A percentile compares a stretch with the other conserved stretches of the same genome.
Evolutionary conservation across 2,888 invertebrate species (phyloP).

Genomic region (Eristalis arbustorum): DNA sequence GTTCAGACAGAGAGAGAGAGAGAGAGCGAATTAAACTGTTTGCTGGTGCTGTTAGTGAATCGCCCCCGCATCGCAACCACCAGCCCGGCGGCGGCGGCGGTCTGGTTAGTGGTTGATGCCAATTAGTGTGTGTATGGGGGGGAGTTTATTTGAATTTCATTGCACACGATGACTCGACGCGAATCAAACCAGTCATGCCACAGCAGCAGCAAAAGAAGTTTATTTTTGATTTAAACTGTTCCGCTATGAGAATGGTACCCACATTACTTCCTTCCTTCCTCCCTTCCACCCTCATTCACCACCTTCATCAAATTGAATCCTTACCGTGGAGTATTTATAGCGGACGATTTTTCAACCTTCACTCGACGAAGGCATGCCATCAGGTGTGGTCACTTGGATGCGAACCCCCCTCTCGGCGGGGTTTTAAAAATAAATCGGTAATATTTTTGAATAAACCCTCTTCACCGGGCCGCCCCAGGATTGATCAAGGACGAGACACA

Average conservation of each 20-base stretch:
- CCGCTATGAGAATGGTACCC: not conserved
- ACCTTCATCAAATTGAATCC: not conserved
- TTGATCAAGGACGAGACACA: not conserved
- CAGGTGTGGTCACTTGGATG: not conserved
- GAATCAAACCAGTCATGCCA: not conserved
- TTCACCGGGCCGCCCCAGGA: not conserved
- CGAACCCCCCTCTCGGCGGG: not conserved
- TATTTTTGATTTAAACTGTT: constrained; percentile 2
- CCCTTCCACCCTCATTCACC: not conserved
- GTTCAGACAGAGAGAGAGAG: not conserved
- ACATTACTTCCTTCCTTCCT: no score
- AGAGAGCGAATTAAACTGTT: not conserved
- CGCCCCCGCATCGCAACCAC: not conserved
- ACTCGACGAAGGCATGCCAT: not conserved
- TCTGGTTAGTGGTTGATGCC: not conserved
- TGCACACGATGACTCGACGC: not conserved
- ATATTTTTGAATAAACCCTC: not conserved
- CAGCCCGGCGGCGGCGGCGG: not conserved
- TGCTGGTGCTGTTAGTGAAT: not conserved
- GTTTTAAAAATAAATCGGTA: not conserved
- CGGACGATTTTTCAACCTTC: not conserved
- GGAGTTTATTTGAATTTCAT: not conserved
- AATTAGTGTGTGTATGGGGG: not conserved
- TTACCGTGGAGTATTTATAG: constrained; percentile 1
- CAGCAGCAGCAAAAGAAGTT: not conserved